These are phyloP conservation scores for Eucidaris tribuloides DNA, from an alignment of 35 echinoderm and acorn worm species.

Conservation along the genomic window DNA sequence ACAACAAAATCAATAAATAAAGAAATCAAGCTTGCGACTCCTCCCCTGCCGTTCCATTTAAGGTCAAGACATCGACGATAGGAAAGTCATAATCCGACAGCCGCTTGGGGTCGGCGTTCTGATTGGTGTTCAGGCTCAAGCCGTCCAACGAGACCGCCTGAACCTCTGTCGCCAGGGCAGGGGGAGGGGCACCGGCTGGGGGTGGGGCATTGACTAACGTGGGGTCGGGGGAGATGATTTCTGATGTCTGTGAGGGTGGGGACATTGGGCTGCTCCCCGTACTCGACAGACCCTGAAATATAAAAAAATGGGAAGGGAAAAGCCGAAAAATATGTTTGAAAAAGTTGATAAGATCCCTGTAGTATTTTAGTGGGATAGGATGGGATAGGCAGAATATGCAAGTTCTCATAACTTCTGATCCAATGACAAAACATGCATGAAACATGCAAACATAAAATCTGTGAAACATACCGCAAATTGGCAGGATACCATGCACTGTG, in stretches of 20 bases:
- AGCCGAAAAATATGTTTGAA: background rate
- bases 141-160: background rate
- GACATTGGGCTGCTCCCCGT: background rate
- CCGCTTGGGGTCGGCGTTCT: background rate
- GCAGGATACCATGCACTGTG: too few relatives aligned
- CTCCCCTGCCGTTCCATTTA: background rate
- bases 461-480: too few relatives aligned
- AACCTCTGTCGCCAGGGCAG: background rate
- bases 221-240: background rate
- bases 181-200: background rate
- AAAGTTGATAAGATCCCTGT: background rate
- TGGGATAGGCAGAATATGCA: background rate
- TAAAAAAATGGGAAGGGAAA: background rate
- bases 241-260: background rate
- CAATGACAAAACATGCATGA: background rate
- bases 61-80: background rate
- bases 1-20: too few relatives aligned
- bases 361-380: background rate
- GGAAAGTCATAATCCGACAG: background rate
- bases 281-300: background rate
- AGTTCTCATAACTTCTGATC: background rate
- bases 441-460: too few relatives aligned
- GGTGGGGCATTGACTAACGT: background rate
- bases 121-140: background rate
- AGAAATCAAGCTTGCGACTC: slow-evolving; percentile 30